Evolutionary conservation across 2,888 invertebrate genomes (phyloP).

Genomic region (Thereva unica): DNA sequence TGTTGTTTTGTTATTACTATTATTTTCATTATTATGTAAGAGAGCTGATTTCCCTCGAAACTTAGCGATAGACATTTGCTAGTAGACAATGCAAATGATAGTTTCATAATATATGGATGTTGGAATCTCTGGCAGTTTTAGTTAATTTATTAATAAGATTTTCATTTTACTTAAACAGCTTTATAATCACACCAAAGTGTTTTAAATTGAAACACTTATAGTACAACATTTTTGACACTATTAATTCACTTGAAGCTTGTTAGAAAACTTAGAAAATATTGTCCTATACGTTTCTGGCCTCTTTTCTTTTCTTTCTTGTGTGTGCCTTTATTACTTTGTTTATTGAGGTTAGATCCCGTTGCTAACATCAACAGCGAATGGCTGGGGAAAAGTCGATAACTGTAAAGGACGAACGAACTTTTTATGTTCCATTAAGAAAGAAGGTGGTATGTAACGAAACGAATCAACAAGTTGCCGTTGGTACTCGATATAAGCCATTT

Average conservation of each 20-base stretch:
- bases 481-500: too few species aligned
- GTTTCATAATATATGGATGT: conserved; percentile 22
- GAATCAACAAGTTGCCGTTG: conserved; percentile 20
- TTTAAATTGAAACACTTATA: background rate
- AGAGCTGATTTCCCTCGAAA: conserved; percentile 51
- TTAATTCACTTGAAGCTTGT: conserved; percentile 40
- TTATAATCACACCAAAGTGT: too few species aligned
- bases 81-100: background rate
- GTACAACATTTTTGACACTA: conserved; percentile 2
- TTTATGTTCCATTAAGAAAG: too few species aligned
- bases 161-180: too few species aligned
- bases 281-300: conserved; percentile 14
- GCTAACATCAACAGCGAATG: conserved; percentile 48
- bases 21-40: conserved; percentile 24
- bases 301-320: conserved; percentile 31
- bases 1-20: background rate
- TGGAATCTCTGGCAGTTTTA: background rate
- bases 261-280: conserved; percentile 38
- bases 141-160: too few species aligned
- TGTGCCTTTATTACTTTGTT: conserved; percentile 57
- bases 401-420: background rate
- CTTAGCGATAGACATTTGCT: conserved; percentile 55
- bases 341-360: conserved; percentile 58
- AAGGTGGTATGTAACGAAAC: too few species aligned
- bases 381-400: conserved; percentile 20